phyloP scores from a whole-genome alignment of 2,888 invertebrate species.

The Criorhina ranunculi region DNA sequence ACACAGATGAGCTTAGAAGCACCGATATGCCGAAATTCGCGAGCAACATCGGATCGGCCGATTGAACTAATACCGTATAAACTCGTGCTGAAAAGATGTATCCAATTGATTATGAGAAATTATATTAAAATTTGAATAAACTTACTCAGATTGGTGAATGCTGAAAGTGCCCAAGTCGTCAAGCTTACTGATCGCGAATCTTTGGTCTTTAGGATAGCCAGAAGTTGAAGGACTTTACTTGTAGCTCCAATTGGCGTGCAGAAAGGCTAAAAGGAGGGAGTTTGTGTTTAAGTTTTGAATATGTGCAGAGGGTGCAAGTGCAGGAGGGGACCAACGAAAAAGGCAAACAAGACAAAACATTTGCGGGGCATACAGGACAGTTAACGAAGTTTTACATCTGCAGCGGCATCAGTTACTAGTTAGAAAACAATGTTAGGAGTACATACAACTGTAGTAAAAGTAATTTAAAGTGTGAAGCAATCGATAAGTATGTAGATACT shows the following conservation, averaged over 20 bases:
- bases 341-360: neutral
- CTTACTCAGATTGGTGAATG: conserved; percentile 92
- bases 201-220: conserved; percentile 89
- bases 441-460: neutral
- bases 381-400: neutral
- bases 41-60: conserved; percentile 89
- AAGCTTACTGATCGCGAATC: conserved; percentile 92
- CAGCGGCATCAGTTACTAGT: neutral
- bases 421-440: neutral
- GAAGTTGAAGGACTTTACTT: conserved; percentile 91
- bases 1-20: conserved; percentile 88
- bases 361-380: conserved; percentile 8
- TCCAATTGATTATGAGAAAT: neutral
- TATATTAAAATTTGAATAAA: conserved; percentile 76
- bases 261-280: conserved; percentile 81
- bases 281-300: neutral
- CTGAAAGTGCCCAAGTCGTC: conserved; percentile 92
- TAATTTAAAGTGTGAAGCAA: neutral
- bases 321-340: neutral
- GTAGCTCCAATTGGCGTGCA: conserved; percentile 91
- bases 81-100: conserved; percentile 88
- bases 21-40: conserved; percentile 90
- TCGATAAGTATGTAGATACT: neutral
- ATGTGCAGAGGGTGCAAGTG: neutral
- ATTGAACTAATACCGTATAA: conserved; percentile 92